Evolutionary conservation across 1,140 invertebrate species (phyloP).

Genomic region (Pogonognathellus flavescens): DNA sequence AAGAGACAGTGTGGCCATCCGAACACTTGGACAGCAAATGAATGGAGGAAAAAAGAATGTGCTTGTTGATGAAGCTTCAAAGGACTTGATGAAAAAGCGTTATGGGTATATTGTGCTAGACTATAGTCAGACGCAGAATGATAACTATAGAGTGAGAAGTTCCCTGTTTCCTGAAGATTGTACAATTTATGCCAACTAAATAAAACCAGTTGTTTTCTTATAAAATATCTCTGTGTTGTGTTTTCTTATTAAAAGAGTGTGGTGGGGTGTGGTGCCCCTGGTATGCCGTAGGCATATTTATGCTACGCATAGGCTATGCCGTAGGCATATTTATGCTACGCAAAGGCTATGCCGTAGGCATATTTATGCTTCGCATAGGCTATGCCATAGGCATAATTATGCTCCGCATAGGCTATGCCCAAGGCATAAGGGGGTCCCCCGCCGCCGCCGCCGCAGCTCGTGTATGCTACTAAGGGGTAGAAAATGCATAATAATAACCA

Average conservation of each 20-base stretch:
- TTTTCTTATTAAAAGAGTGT: background rate
- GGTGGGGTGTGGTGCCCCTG: background rate
- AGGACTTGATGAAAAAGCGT: conserved; percentile 27
- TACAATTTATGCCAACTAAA: conserved; percentile 55
- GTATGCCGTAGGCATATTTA: too few species aligned
- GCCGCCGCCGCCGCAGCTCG: too few species aligned
- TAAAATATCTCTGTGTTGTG: background rate
- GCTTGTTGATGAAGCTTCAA: conserved; percentile 22
- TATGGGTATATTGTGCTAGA: conserved; percentile 52
- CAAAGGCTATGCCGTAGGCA: too few species aligned
- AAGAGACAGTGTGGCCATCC: conserved; percentile 14
- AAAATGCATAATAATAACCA: too few species aligned
- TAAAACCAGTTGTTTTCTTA: background rate
- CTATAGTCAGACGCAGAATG: conserved; percentile 47
- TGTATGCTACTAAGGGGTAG: too few species aligned
- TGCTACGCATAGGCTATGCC: too few species aligned
- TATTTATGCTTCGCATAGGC: too few species aligned
- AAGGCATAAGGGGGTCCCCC: background rate
- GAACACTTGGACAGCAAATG: conserved; percentile 44
- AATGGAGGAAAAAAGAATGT: conserved; percentile 56
- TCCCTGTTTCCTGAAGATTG: conserved; percentile 54
- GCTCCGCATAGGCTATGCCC: too few species aligned
- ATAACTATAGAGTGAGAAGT: conserved; percentile 37
- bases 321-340: too few species aligned
- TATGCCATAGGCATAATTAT: too few species aligned